phyloP scores from a whole-genome alignment of 2,797 vertebrate genomes.

The Acomys russatus region DNA sequence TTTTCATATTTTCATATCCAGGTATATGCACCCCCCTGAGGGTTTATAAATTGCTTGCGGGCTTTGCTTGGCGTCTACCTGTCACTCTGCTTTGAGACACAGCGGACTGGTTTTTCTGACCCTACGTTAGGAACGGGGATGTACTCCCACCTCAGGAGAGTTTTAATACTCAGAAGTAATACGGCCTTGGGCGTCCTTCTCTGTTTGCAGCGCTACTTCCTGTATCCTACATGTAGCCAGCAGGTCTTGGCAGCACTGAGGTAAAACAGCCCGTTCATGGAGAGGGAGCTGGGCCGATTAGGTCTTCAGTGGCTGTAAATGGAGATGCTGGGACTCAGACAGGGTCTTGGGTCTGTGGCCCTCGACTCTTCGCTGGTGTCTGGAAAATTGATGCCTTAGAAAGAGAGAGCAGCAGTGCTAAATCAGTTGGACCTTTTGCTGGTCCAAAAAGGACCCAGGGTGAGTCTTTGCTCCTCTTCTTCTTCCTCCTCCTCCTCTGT shows the following conservation, averaged over 20 bases:
- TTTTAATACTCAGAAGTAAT: conserved; percentile 18
- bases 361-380: background rate
- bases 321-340: background rate
- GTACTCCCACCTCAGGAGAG: background rate
- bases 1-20: conserved; percentile 1
- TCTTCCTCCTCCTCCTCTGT: background rate
- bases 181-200: background rate
- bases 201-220: background rate
- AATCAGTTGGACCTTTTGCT: background rate
- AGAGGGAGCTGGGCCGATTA: conserved; percentile 1
- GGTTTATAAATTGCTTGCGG: conserved; percentile 28
- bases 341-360: background rate
- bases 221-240: background rate
- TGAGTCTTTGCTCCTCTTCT: background rate
- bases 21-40: background rate
- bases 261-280: conserved; percentile 5
- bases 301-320: background rate
- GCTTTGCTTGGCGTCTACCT: conserved; percentile 10
- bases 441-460: background rate
- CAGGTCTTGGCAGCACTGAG: background rate
- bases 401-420: background rate
- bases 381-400: background rate
- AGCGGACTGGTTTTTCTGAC: conserved; percentile 3
- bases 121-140: background rate
- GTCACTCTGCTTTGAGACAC: background rate